Conservation (phyloP, 2,797 vertebrate species). For the Pipistrellus nathusii region DNA sequence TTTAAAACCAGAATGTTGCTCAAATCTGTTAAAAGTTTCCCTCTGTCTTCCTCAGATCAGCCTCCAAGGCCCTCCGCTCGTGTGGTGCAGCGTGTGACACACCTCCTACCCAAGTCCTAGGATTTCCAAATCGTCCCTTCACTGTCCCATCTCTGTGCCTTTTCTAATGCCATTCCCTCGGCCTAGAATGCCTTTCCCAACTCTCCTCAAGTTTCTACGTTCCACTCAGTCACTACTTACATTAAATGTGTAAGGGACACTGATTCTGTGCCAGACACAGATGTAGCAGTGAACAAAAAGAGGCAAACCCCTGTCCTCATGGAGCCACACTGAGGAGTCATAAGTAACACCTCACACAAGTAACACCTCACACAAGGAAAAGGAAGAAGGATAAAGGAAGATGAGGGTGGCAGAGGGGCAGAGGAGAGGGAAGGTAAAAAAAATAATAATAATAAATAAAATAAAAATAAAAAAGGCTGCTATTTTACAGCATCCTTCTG, state of each 20-base stretch:
- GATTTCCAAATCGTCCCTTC: neutral
- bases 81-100: neutral
- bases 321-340: neutral
- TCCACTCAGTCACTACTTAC: neutral
- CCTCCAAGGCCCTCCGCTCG: neutral
- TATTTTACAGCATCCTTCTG: constrained; percentile 5
- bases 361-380: neutral
- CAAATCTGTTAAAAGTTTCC: neutral
- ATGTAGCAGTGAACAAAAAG: neutral
- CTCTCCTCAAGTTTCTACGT: neutral
- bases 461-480: neutral
- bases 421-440: neutral
- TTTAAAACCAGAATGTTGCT: constrained; percentile 43
- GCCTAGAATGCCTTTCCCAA: neutral
- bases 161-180: neutral
- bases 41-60: neutral
- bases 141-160: neutral
- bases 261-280: neutral
- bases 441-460: too few relatives aligned
- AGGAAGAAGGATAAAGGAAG: neutral
- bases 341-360: neutral
- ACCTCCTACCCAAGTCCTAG: neutral
- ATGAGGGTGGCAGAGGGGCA: neutral
- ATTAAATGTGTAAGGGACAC: neutral
- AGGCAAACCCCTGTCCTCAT: neutral